A percentile compares a stretch with the other conserved stretches of the same genome.
These are phyloP conservation scores for Chiridota heheva DNA, from an alignment of 35 echinoderm and acorn worm genomes.

Conservation along the genomic window DNA sequence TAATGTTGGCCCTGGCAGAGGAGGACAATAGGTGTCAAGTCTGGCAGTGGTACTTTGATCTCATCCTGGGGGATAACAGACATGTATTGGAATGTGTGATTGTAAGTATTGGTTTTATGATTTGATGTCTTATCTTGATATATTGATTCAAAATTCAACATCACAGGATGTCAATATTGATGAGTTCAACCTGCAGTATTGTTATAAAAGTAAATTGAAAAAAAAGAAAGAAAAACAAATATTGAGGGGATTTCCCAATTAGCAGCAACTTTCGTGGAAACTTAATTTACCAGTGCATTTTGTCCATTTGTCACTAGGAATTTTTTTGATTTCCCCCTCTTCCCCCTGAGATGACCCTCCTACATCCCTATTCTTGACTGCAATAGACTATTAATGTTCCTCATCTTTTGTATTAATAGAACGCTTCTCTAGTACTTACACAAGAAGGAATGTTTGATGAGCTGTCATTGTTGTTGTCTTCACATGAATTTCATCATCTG, in stretches of 20 bases:
- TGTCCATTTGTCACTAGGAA: too few relatives aligned
- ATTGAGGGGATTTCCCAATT: too few relatives aligned
- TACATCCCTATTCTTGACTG: too few relatives aligned
- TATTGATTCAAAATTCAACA: not conserved
- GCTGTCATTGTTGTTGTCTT: constrained; percentile 46
- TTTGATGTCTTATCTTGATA: not conserved
- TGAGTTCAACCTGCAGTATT: too few relatives aligned
- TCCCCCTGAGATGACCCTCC: too few relatives aligned
- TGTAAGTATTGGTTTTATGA: constrained; percentile 59
- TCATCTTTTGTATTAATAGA: constrained; percentile 42
- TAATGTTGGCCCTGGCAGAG: constrained; percentile 45
- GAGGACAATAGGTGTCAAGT: constrained; percentile 53
- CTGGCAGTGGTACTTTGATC: constrained; percentile 64
- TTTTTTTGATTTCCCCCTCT: too few relatives aligned
- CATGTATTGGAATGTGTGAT: constrained; percentile 77
- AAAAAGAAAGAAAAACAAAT: too few relatives aligned
- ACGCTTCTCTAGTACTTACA: constrained; percentile 66
- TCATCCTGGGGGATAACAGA: constrained; percentile 32
- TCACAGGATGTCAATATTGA: too few relatives aligned
- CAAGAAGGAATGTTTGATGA: constrained; percentile 84
- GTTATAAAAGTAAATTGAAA: too few relatives aligned
- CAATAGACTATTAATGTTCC: too few relatives aligned
- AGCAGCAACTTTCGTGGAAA: too few relatives aligned
- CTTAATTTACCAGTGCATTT: too few relatives aligned
- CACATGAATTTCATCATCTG: constrained; percentile 67